phyloP scores from a whole-genome alignment of 2,888 invertebrate genomes.

The Pachymerium ferrugineum region DNA sequence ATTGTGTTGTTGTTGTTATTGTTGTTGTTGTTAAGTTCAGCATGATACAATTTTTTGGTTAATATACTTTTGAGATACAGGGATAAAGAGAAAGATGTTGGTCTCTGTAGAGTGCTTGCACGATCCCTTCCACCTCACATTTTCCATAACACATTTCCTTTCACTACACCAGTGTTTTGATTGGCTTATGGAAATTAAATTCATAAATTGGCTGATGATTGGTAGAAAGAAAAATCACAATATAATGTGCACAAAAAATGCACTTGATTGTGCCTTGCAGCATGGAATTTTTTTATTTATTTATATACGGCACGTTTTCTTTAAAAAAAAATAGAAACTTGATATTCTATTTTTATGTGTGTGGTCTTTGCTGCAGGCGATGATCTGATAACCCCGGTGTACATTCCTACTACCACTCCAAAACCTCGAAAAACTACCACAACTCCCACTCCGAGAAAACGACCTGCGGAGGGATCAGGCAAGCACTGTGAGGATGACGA shows the following conservation, averaged over 20 bases:
- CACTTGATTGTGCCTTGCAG: conserved; percentile 12
- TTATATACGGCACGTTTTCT: too few species aligned
- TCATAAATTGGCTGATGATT: not conserved
- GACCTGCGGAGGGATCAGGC: conserved; percentile 46
- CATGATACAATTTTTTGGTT: too few species aligned
- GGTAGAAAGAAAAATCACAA: not conserved
- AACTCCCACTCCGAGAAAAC: conserved; percentile 47
- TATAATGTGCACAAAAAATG: not conserved
- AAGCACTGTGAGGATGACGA: conserved; percentile 63
- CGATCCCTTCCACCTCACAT: not conserved
- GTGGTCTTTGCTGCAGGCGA: conserved; percentile 51
- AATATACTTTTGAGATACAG: too few species aligned
- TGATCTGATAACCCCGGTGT: conserved; percentile 87
- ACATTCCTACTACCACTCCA: conserved; percentile 71
- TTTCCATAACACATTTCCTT: not conserved
- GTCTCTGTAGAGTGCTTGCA: conserved; percentile 10
- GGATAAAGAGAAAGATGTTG: too few species aligned
- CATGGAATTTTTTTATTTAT: not conserved
- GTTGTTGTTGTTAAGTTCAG: too few species aligned
- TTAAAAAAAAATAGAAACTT: too few species aligned
- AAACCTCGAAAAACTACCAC: conserved; percentile 45
- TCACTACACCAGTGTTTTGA: not conserved
- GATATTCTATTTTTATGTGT: not conserved
- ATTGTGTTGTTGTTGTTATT: too few species aligned
- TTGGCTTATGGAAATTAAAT: conserved; percentile 1